Base-by-base conservation (phyloP, 2,888 invertebrate species). In the Diarsia mendica region DNA sequence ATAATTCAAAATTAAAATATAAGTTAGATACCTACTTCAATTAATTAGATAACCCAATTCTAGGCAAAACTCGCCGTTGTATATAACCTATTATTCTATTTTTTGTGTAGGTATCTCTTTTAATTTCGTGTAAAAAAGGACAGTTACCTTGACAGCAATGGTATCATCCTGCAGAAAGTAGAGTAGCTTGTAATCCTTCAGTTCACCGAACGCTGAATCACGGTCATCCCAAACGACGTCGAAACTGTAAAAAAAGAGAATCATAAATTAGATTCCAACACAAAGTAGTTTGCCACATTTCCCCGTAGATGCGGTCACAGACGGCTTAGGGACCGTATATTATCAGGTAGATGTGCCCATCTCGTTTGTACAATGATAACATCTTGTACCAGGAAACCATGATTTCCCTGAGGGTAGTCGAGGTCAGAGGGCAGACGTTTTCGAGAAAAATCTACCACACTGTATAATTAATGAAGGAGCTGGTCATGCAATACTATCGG, bases 121-220 rank as follows among this genome's bases (percentile, higher is more conserved):
- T 39, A 39, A 39, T 39, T 39, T 39, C 8, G 39, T 39, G 39
- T 39, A 39, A 39, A 39, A 8, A 39, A 8, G 8, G 39, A 39
- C 5, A 39, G 0, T 75, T 89, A 96, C 96, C 90, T 98, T 97
- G 1, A 99, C 96, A 72, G 98, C 97, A 70, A 99, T 97, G 0
- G 98, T 98, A 90, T 99, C 98, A 90, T 99, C 98, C 71, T 97
- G 97, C 39, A 99, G 95, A 92, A 98, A 98, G 93, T 98, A 99
- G 89, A 97, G 95, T 73, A 99, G 93, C 88, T 97, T 97, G 91
- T 97, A 98, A 91, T 97, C 95, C 74, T 95, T 93, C n/a, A 97
- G 91, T 84, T 97, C 97, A 0, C 97, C 97, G 79, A 94, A 95
- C 79, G 97, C 97, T 0, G 95, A 94, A 79, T 97, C 97, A 53